phyloP scores from a whole-genome alignment of 1,140 invertebrate species.

The Liolophura sinensis region DNA sequence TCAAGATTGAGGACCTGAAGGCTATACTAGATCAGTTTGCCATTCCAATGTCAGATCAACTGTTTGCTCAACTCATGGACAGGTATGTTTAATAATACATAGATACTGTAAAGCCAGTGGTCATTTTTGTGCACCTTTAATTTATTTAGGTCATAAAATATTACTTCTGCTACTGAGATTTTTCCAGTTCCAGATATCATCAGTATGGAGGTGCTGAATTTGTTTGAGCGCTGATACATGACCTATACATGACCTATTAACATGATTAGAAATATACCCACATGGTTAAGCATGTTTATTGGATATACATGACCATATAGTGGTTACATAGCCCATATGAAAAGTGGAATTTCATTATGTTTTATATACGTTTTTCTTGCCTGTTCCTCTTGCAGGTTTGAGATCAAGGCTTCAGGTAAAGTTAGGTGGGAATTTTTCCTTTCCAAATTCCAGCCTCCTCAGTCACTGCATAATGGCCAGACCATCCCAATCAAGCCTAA shows the following conservation, averaged over 20 bases:
- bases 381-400: slow-evolving; percentile 33
- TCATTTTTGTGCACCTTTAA: neutral
- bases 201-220: no score
- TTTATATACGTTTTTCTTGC: neutral
- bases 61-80: slow-evolving; percentile 51
- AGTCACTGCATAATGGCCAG: slow-evolving; percentile 49
- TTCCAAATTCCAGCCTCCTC: slow-evolving; percentile 51
- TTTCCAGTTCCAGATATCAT: no score
- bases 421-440: slow-evolving; percentile 55
- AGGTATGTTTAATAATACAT: slow-evolving; percentile 34
- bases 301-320: no score
- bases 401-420: slow-evolving; percentile 41
- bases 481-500: slow-evolving; percentile 49
- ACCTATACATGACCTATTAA: no score
- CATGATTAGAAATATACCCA: no score
- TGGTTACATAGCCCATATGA: no score
- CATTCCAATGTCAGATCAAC: slow-evolving; percentile 53
- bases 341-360: neutral
- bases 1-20: slow-evolving; percentile 46
- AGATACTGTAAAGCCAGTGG: neutral
- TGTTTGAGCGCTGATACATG: no score
- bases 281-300: no score
- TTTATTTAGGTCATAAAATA: neutral
- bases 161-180: no score
- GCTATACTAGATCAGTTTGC: slow-evolving; percentile 49